Evolutionary conservation across 1,140 invertebrate genomes (phyloP).

Genomic region (Papilio machaon): DNA sequence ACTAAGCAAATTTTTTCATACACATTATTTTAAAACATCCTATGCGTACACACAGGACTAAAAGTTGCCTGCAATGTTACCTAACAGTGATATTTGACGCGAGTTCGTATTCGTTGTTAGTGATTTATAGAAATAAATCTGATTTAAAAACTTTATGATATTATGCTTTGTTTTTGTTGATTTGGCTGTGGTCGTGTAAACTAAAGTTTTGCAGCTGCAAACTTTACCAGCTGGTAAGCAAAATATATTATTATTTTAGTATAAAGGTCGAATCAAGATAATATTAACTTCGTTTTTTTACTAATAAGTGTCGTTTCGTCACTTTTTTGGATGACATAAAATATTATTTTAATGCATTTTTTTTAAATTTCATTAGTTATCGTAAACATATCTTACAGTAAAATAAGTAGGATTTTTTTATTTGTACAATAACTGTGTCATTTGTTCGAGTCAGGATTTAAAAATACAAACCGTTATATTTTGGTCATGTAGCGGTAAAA

Average conservation of each 20-base stretch:
- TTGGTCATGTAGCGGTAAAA: background rate
- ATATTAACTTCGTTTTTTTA: background rate
- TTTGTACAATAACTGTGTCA: no score
- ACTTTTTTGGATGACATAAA: no score
- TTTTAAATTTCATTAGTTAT: no score
- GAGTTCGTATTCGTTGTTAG: constrained; percentile 40
- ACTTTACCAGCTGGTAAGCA: constrained; percentile 22
- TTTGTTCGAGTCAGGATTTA: background rate
- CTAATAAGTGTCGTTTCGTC: no score
- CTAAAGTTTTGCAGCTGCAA: background rate
- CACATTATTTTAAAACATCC: constrained; percentile 38
- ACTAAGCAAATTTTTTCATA: background rate
- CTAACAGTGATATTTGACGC: constrained; percentile 65
- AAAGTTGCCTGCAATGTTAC: constrained; percentile 68
- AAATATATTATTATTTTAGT: background rate
- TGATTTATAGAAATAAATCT: constrained; percentile 1
- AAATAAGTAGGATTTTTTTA: no score
- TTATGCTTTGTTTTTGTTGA: constrained; percentile 8
- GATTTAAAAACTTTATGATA: constrained; percentile 32
- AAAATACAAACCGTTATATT: background rate
- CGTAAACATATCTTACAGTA: no score
- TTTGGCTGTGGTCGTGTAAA: background rate
- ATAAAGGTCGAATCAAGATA: background rate
- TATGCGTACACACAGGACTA: constrained; percentile 60
- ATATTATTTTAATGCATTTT: no score